Base-by-base conservation (phyloP, 2,113 vertebrate species). In the Thamnophis sirtalis region DNA sequence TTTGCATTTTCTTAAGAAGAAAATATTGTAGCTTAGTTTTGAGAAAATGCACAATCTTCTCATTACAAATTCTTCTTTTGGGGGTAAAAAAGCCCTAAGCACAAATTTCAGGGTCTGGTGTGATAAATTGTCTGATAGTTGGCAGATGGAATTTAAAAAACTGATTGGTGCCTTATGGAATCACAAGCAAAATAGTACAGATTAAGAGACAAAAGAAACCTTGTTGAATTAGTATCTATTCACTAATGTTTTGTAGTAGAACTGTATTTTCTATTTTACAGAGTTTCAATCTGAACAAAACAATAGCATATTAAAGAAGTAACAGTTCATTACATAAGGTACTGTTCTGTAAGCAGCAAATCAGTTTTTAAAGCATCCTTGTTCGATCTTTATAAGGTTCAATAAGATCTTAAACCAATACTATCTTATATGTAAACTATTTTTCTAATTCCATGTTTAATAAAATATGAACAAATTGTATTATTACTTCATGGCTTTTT, bases 281-380 rank as follows among this genome's bases (percentile, higher is more conserved):
- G 49, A 51, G 3, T 49, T 84, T 19, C 58, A 33, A 53, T 43
- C 21, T 85, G 87, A 26, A 26, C 33, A 89, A 56, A 51, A 60
- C 43, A 89, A 38, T 92, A 28, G 38, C 54, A 85, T 92, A n/a
- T 80, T 73, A 93, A 73, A 87, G 84, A 60, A 94, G 91, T 21
- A 94, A n/a, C 90, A 89, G 60, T 89, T 50, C 68, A 84, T 84
- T 87, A 93, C 7, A 0, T 38, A 38, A 91, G 28, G 93, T 91
- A 68, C 60, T 68, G 60, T n/a, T 15, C 63, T 68, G 63, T 68
- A 87, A 92, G n/a, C 55, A 80, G 92, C 49, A 95, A 96, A 95
- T 91, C 68, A 92, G 86, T 95, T 91, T 56, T 49, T 9, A 84
- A 87, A 93, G 60, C 6, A 73, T 84, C 86, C 68, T 95, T 84